Evolutionary conservation across 2,888 invertebrate genomes (phyloP).

Genomic region (Lasioglossum morio): DNA sequence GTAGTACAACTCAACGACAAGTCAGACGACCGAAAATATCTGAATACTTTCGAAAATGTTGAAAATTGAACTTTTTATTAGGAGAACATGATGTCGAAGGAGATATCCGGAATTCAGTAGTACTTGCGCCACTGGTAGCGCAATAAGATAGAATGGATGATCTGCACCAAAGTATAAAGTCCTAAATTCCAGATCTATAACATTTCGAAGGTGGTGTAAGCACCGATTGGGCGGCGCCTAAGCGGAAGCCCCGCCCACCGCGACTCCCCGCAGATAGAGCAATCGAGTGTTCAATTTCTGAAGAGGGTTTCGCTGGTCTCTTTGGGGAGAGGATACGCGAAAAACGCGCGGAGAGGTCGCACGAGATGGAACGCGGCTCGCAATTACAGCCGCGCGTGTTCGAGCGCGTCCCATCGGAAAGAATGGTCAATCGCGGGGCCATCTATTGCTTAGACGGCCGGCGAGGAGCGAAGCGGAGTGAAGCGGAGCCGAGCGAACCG

Average conservation of each 20-base stretch:
- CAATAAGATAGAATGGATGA: too few species aligned
- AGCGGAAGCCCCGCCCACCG: background rate
- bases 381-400: slow-evolving; percentile 33
- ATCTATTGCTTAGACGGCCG: slow-evolving; percentile 45
- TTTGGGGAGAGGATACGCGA: background rate
- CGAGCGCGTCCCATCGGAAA: background rate
- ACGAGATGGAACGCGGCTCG: slow-evolving; percentile 8
- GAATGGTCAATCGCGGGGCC: slow-evolving; percentile 33
- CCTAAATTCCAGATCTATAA: too few species aligned
- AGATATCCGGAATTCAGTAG: too few species aligned
- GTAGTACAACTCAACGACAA: too few species aligned
- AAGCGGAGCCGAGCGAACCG: background rate
- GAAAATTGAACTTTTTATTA: too few species aligned
- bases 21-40: too few species aligned
- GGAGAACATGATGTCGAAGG: too few species aligned
- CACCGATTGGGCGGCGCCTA: background rate
- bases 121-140: too few species aligned
- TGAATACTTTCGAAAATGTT: too few species aligned
- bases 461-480: slow-evolving; percentile 11
- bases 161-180: too few species aligned
- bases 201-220: background rate
- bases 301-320: background rate
- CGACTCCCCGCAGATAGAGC: background rate
- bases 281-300: background rate
- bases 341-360: slow-evolving; percentile 6